These are phyloP conservation scores for Plotosus lineatus DNA, from an alignment of 2,113 vertebrate species.

Conservation along the genomic window DNA sequence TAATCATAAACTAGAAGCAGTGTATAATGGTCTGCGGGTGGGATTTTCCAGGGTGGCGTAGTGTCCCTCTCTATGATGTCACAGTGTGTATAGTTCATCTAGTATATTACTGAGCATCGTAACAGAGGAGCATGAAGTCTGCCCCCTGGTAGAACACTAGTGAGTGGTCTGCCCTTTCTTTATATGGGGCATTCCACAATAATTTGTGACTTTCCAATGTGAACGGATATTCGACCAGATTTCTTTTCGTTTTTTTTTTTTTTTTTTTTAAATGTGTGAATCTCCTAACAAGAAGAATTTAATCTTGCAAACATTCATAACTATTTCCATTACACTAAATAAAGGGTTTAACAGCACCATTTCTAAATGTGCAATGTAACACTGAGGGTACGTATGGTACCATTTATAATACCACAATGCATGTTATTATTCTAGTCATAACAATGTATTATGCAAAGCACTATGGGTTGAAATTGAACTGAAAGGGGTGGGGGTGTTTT, in stretches of 20 bases:
- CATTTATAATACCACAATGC: background rate
- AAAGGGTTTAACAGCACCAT: background rate
- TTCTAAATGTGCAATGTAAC: background rate
- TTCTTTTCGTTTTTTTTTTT: no score
- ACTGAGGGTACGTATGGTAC: background rate
- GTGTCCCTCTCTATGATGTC: no score
- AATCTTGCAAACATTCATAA: background rate
- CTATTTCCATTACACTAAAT: no score
- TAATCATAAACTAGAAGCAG: no score
- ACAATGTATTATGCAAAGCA: background rate
- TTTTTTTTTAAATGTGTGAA: background rate
- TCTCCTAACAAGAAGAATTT: background rate
- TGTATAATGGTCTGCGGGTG: no score
- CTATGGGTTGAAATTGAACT: background rate
- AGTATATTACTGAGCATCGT: no score
- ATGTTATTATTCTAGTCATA: background rate
- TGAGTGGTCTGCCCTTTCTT: no score
- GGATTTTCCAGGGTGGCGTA: no score
- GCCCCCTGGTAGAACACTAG: no score
- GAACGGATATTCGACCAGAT: background rate
- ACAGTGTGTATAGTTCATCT: no score
- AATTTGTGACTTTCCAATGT: background rate
- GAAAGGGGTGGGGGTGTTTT: background rate
- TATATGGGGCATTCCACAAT: no score
- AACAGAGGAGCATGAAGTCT: no score